Evolutionary conservation across 2,888 invertebrate species (phyloP).

Genomic region (Amphipyra tragopoginis): DNA sequence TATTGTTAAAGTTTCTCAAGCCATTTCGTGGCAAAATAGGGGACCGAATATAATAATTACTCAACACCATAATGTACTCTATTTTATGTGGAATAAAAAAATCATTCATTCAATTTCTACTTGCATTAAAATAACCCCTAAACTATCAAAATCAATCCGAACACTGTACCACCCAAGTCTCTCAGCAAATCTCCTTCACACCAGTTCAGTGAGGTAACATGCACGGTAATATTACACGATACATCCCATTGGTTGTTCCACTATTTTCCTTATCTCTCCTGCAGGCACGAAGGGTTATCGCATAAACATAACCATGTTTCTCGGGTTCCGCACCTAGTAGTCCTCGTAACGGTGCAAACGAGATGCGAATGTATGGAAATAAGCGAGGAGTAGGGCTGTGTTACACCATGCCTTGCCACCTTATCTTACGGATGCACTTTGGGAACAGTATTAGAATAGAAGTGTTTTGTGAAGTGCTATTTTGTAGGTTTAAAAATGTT

Average conservation of each 20-base stretch:
- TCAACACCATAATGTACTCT: too few relatives aligned
- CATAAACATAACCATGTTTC: constrained; percentile 35
- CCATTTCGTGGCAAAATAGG: too few relatives aligned
- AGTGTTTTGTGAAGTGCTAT: too few relatives aligned
- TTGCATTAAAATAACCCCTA: too few relatives aligned
- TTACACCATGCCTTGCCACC: too few relatives aligned
- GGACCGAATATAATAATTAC: too few relatives aligned
- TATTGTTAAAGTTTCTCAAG: too few relatives aligned
- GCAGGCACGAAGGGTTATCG: constrained; percentile 40
- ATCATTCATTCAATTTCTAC: too few relatives aligned
- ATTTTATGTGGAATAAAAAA: too few relatives aligned
- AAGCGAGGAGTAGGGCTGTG: constrained; percentile 4
- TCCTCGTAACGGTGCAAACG: constrained; percentile 13
- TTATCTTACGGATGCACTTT: too few relatives aligned
- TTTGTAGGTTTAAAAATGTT: too few relatives aligned
- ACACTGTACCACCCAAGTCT: not conserved
- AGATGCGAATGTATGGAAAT: constrained; percentile 21
- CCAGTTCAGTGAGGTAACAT: constrained; percentile 17
- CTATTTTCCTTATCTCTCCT: constrained; percentile 46
- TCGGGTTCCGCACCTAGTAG: constrained; percentile 1
- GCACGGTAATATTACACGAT: constrained; percentile 8
- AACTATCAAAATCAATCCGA: not conserved
- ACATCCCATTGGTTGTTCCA: constrained; percentile 30
- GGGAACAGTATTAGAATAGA: too few relatives aligned
- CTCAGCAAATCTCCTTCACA: not conserved